Percentiles rank a stretch among this genome's conserved stretches.
Conservation (phyloP, 2,888 invertebrate genomes). For the Drosophila meridiana region DNA sequence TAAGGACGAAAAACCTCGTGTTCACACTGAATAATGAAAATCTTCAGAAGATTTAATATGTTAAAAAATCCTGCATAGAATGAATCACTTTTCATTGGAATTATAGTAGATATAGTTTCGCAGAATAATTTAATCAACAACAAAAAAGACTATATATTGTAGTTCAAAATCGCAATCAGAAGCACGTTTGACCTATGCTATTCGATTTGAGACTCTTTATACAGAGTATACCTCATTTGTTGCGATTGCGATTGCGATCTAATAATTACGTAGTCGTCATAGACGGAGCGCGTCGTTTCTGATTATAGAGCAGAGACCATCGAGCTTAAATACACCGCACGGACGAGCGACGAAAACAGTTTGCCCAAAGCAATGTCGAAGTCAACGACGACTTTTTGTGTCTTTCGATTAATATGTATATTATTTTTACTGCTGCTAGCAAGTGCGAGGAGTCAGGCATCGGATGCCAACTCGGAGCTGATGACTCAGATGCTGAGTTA, state of each 20-base stretch:
- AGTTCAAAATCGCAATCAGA: neutral
- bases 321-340: neutral
- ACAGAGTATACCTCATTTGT: neutral
- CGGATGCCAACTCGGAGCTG: conserved; percentile 26
- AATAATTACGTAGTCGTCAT: neutral
- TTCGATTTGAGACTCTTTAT: neutral
- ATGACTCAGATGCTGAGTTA: conserved; percentile 54
- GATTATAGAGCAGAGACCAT: conserved; percentile 13
- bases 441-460: neutral
- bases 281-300: neutral
- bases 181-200: neutral
- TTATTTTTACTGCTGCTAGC: neutral
- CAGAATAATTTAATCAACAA: too few relatives aligned
- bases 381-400: conserved; percentile 4
- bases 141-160: neutral
- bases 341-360: conserved; percentile 11
- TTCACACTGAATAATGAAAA: too few relatives aligned
- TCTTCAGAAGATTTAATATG: too few relatives aligned
- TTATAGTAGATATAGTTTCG: too few relatives aligned
- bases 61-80: neutral
- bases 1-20: too few relatives aligned
- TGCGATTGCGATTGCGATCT: neutral
- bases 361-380: conserved; percentile 15
- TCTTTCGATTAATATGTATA: neutral
- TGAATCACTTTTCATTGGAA: neutral